These are phyloP conservation scores for Leptinotarsa lineolata DNA, from an alignment of 1,140 invertebrate species.

Conservation along the genomic window DNA sequence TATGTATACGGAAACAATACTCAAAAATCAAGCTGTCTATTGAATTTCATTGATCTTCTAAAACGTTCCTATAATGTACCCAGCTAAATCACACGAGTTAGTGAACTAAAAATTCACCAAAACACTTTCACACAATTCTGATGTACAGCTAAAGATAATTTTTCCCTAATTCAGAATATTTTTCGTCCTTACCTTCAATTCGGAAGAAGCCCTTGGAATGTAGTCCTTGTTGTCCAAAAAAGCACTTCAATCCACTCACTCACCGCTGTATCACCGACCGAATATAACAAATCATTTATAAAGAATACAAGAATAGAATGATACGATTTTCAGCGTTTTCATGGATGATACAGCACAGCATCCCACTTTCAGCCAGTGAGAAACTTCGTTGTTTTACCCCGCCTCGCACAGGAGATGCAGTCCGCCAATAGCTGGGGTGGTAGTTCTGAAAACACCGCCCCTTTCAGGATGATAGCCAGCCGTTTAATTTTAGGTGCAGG, in stretches of 20 bases:
- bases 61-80: too few relatives aligned
- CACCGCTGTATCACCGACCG: conserved; percentile 34
- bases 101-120: too few relatives aligned
- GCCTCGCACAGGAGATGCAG: conserved; percentile 20
- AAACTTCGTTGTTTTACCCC: conserved; percentile 7
- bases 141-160: too few relatives aligned
- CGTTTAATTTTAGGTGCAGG: not conserved
- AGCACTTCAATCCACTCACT: conserved; percentile 4
- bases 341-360: conserved; percentile 39
- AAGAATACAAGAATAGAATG: conserved; percentile 43
- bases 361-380: conserved; percentile 36
- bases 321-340: conserved; percentile 38
- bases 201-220: too few relatives aligned
- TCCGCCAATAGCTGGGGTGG: conserved; percentile 28
- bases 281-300: conserved; percentile 36
- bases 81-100: too few relatives aligned
- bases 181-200: too few relatives aligned
- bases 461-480: not conserved
- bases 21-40: too few relatives aligned
- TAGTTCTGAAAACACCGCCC: conserved; percentile 13
- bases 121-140: too few relatives aligned
- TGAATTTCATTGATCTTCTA: too few relatives aligned
- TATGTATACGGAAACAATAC: too few relatives aligned
- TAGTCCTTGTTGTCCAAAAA: not conserved
- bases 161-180: too few relatives aligned